These are phyloP conservation scores for Volucella bombylans DNA, from an alignment of 2,888 invertebrate species.

Conservation along the genomic window DNA sequence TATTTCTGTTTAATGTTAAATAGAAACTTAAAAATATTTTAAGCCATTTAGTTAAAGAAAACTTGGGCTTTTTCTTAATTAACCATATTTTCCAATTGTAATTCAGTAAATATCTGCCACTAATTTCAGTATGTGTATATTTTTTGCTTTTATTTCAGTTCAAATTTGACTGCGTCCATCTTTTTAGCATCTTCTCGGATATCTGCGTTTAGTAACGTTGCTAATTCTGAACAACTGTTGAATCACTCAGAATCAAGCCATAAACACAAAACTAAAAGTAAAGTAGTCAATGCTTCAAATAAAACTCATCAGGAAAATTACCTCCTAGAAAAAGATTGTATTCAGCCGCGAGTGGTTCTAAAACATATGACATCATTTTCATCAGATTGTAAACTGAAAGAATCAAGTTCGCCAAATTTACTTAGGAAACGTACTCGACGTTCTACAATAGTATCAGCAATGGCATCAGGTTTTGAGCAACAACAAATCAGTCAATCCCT, in stretches of 20 bases:
- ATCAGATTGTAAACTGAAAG: constrained; percentile 22
- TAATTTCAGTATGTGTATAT: constrained; percentile 3
- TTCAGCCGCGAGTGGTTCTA: constrained; percentile 7
- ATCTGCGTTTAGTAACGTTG: constrained; percentile 75
- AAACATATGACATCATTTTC: constrained; percentile 12
- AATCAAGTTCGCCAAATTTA: constrained; percentile 3
- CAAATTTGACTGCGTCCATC: constrained; percentile 70
- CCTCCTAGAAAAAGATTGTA: neutral
- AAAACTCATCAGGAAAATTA: constrained; percentile 28
- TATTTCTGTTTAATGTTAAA: too few species aligned
- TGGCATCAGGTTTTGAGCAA: constrained; percentile 7
- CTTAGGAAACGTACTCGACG: constrained; percentile 38
- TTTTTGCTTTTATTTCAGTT: constrained; percentile 52
- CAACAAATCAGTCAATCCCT: constrained; percentile 10
- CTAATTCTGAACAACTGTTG: constrained; percentile 15
- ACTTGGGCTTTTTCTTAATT: too few species aligned
- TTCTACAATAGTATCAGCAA: constrained; percentile 26
- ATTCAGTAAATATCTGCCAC: neutral
- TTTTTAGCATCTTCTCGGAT: constrained; percentile 69
- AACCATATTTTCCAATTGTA: neutral
- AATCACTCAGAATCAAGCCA: constrained; percentile 9
- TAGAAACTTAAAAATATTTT: too few species aligned
- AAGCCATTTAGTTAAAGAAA: too few species aligned
- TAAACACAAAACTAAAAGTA: constrained; percentile 42
- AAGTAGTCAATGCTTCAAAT: neutral